Conservation (phyloP, 2,113 vertebrate genomes). For the Trinectes maculatus region DNA sequence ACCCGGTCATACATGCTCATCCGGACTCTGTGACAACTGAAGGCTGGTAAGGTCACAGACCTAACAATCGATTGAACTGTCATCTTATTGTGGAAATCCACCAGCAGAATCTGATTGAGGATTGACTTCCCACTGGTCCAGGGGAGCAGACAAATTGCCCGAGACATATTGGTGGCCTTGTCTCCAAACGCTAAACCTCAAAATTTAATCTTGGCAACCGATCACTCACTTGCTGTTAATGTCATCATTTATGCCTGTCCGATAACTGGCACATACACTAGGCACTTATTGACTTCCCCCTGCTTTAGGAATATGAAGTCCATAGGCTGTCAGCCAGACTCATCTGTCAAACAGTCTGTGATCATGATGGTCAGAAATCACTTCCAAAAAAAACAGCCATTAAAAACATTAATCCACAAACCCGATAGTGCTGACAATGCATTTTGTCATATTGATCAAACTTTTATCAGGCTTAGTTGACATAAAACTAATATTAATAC, state of each 20-base stretch:
- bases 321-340: constrained; percentile 39
- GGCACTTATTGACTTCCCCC: constrained; percentile 61
- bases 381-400: neutral
- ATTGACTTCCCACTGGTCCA: constrained; percentile 54
- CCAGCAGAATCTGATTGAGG: constrained; percentile 60
- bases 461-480: neutral
- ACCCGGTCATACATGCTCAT: constrained; percentile 47
- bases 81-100: constrained; percentile 65
- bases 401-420: constrained; percentile 27
- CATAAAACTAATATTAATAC: neutral
- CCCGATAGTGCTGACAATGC: constrained; percentile 12
- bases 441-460: neutral
- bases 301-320: constrained; percentile 52
- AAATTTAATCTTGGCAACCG: constrained; percentile 56
- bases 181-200: constrained; percentile 44
- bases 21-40: constrained; percentile 64
- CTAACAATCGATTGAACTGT: constrained; percentile 78
- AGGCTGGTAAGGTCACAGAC: constrained; percentile 77
- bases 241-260: constrained; percentile 63
- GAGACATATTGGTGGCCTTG: constrained; percentile 58
- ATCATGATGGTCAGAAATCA: constrained; percentile 8
- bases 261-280: constrained; percentile 54
- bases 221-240: constrained; percentile 73
- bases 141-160: constrained; percentile 42
- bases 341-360: constrained; percentile 32